Evolutionary conservation across 1,140 invertebrate genomes (phyloP), one percentile per base, ranked within the genome.

Genomic region (Hormaphis cornu): DNA sequence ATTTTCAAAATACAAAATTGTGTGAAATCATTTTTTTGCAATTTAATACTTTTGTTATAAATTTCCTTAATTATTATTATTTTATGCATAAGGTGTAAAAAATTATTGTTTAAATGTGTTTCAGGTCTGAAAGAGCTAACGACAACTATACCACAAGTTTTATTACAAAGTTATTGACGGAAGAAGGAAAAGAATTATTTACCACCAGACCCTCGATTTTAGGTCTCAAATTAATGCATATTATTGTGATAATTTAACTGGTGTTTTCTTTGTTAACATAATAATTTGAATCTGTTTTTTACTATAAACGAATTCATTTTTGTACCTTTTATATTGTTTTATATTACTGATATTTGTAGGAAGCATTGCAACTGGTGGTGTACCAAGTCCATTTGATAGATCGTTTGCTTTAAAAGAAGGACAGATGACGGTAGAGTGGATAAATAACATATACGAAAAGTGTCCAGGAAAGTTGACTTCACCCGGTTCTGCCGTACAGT

Each of bases 381-480:
- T 48, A 12, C 70, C 70, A 10, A 59, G 54, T 24, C 33, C 54
- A 18, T 71, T 71, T 63, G 70, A 61, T 52, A 46, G 70, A 18
- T 52, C 56, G n/a, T 53, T 71, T 40, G 70, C 56, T 12, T n/a
- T 71, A 37, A 71, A 71, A 63, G n/a, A 42, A 22, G 56, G 70
- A 1, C 56, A 53, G 40, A 44, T 52, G 18, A 33, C 58, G 16
- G 24, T 30, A 0, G 28, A 63, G 0, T 71, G 70, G 70, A 42
- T 63, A 42, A 40, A 33, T 9, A 40, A 50, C n/a, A 30, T 52
- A 5, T 14, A 63, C 20, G 1, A 1, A 6, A 2, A 59, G 24
- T 26, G 35, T 20, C 24, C 44, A 28, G 12, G 20, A 18, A 26
- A 18, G 2, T 1, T 33, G 2, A n/a, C 2, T 2, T 20, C 8